Base-by-base conservation (phyloP, 2,888 invertebrate genomes). In the Acronicta aceris region DNA sequence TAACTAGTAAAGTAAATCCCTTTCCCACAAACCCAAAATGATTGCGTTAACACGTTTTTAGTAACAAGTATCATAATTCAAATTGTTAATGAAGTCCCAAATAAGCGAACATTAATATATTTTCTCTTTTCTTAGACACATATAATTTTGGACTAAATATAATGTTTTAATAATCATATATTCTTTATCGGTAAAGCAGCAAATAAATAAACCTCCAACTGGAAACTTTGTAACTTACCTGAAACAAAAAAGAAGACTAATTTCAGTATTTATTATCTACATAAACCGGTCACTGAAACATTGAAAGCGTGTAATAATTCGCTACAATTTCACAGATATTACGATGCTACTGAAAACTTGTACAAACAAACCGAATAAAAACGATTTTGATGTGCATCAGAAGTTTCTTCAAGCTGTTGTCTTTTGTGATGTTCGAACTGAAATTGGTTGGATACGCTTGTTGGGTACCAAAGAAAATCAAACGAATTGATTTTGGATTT, bases 301-400 rank as follows among this genome's bases (percentile, higher is more conserved):
- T 52, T 47, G 69, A 76, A 76, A 79, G 70, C 66, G 65, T 72
- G n/a, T 58, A 50, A 15, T 55, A 56, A 78, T 66, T 60, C 47
- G 47, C 25, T 48, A 42, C 58, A 55, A 71, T 76, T 76, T 67
- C 63, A 79, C 77, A 65, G 60, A 57, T 10, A 13, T 78, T 71
- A 48, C 43, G 15, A 8, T 36, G 48, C 16, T 27, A 47, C 58
- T 59, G 36, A 51, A 65, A 73, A 57, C 2, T 43, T 21, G 6
- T 17, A 21, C 13, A 12, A 13, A 21, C 13, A 12, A 13, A 13
- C 13, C 13, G 25, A 43, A 17, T 43, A 21, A 21, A 43, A 43
- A 13, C 10, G n/a, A n/a, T 38, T 38, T 38, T n/a, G n/a, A 38
- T 38, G 7, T 38, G 7, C 38, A 38, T n/a, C 38, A 5, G n/a